Base-by-base conservation (phyloP, 2,797 vertebrate genomes). In the Syngnathus rostellatus region DNA sequence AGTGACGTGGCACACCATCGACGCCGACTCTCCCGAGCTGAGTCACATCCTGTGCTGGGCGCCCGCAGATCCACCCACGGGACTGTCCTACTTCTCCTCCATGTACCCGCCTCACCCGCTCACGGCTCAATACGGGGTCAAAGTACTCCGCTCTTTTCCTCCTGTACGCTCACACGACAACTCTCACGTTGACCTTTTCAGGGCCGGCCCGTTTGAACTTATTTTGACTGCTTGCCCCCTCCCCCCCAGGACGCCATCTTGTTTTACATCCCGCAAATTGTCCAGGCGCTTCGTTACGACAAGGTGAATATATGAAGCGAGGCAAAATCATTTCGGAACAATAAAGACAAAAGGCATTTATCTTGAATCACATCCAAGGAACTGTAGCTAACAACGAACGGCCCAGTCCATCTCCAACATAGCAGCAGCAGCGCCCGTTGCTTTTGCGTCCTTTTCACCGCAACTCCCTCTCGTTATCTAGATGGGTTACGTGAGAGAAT, bases 251-350 rank as follows among this genome's bases (percentile, higher is more conserved):
- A 98, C 62, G 94, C 96, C 65, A 98, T 98, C 88, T 91, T 98
- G 77, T 98, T 98, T 90, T 98, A 98, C 88, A 98, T 98, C 83
- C 96, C 96, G 66, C 96, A 99, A 83, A 99, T 99, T 38, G 96
- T 99, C 61, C 96, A 99, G 81, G 96, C 96, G 0, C 94, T 99
- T 77, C 91, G 95, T 2, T 99, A 97, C 2, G 96, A 99, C 83
- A 99, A 98, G 94, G 96, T 98, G 72, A 69, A 11, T 41, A 45
- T 31, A 31, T 31, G 31, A 31, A 31, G 31, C 31, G 25, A 25
- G 25, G 25, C 25, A 2, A 25, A 25, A 25, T 25, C 25, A 25
- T 25, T 25, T 25, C 31, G 0, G 4, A 31, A 31, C 3, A 31
- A 31, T 31, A 31, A 31, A 31, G 31, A 31, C 31, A 31, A 31